Percentiles rank a stretch among this genome's conserved stretches.
phyloP scores from a whole-genome alignment of 1,140 invertebrate genomes.

The Diabrotica undecimpunctata region DNA sequence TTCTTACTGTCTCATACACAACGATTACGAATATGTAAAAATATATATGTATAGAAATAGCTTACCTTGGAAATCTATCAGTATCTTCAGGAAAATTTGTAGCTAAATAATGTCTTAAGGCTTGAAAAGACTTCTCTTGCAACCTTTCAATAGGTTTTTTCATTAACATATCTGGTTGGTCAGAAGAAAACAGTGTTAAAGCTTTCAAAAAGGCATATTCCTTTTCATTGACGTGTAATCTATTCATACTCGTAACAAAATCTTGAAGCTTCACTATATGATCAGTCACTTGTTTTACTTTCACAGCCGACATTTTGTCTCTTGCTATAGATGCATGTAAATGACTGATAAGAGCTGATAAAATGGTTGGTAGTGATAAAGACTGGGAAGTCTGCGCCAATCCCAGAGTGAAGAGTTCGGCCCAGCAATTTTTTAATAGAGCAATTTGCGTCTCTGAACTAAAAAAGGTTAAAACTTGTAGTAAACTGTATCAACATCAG shows the following conservation, averaged over 20 bases:
- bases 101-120: slow-evolving; percentile 60
- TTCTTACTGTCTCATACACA: neutral
- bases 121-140: slow-evolving; percentile 71
- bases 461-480: slow-evolving; percentile 36
- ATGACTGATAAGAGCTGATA: slow-evolving; percentile 75
- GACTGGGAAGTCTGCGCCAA: slow-evolving; percentile 83
- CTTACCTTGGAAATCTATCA: slow-evolving; percentile 59
- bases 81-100: slow-evolving; percentile 51
- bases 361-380: slow-evolving; percentile 75
- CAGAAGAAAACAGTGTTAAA: slow-evolving; percentile 73
- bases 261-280: slow-evolving; percentile 81
- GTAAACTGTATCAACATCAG: no score
- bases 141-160: slow-evolving; percentile 56
- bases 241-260: slow-evolving; percentile 72
- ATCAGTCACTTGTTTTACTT: slow-evolving; percentile 75
- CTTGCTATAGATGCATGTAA: slow-evolving; percentile 63
- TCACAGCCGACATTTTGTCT: slow-evolving; percentile 67
- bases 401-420: slow-evolving; percentile 88
- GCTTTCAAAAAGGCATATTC: slow-evolving; percentile 91
- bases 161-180: slow-evolving; percentile 47
- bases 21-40: neutral
- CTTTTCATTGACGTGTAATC: slow-evolving; percentile 71
- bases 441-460: slow-evolving; percentile 82
- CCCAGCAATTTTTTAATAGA: slow-evolving; percentile 84
- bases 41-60: neutral